phyloP scores from a whole-genome alignment of 2,113 vertebrate species.

The Aphyosemion australe region DNA sequence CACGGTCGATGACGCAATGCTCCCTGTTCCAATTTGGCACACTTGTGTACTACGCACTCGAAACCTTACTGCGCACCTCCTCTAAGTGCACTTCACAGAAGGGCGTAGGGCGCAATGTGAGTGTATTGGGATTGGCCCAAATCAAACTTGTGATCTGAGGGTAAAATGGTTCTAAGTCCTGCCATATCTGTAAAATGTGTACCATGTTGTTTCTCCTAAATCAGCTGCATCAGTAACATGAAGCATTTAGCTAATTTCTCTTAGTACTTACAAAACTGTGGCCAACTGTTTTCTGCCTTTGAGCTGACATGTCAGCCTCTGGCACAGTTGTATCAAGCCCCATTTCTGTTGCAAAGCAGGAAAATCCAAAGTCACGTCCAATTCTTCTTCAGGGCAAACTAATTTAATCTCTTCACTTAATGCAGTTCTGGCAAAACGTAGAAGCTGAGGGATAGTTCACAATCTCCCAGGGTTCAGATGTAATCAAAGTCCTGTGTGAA shows the following conservation, averaged over 20 bases:
- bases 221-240: background rate
- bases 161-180: background rate
- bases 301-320: conserved; percentile 43
- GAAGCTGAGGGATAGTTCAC: conserved; percentile 46
- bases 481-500: conserved; percentile 65
- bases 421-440: conserved; percentile 58
- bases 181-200: background rate
- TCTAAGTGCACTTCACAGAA: too few species aligned
- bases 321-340: conserved; percentile 32
- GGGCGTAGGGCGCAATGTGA: too few species aligned
- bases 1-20: too few species aligned
- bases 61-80: too few species aligned
- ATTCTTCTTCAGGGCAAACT: conserved; percentile 58
- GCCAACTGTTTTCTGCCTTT: conserved; percentile 5
- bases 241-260: conserved; percentile 20
- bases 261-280: conserved; percentile 12
- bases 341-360: conserved; percentile 50
- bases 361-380: conserved; percentile 52
- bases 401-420: conserved; percentile 66
- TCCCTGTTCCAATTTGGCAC: too few species aligned
- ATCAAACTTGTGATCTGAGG: too few species aligned
- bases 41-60: too few species aligned
- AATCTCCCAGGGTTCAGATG: conserved; percentile 45
- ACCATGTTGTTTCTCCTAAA: conserved; percentile 32
- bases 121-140: too few species aligned